Base-by-base conservation (phyloP, 2,888 invertebrate species). In the Anarsia innoxiella region DNA sequence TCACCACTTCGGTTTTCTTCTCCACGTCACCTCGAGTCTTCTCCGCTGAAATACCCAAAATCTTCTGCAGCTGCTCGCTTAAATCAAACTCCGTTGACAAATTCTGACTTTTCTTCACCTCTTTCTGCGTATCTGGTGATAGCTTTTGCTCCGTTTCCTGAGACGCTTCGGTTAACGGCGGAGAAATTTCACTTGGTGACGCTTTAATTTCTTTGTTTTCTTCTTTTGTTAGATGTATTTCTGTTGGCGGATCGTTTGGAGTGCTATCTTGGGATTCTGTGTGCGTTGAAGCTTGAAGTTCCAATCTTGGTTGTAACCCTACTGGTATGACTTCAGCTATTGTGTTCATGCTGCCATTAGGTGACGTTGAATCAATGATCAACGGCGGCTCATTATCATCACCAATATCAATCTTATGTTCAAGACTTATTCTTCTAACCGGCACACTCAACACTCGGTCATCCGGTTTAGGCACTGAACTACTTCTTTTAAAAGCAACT, bases 361-460 rank as follows among this genome's bases (percentile, higher is more conserved):
- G 83, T 0, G 84, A 84, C n/a, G 71, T 63, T 0, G 84, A 61
- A 46, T 86, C 86, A 16, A 84, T 73, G 1, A 86, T 86, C 31
- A 86, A 50, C 1, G 86, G 86, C 0, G 86, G 86, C 53, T 86
- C 86, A 9, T 71, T 82, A 40, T 86, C 86, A 45, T 86, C 86
- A 0, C 80, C 74, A 12, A 85, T 84, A 49, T 85, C 84, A 27
- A 85, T 84, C 51, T 85, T 86, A 42, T 85, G 84, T 56, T 85
- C 85, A 1, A 85, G 59, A 45, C 83, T 85, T 30, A 82, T 76
- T 36, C 83, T 52, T 41, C 84, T 65, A 0, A 59, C 70, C 0
- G 82, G 80, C 32, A 76, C 49, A 0, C 65, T 51, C 12, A 53
- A 55, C 0, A 77, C 54, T 0, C 75, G 56, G 2, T 82, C 78